Percentiles rank a stretch among this genome's conserved stretches.
These are phyloP conservation scores for Peromyscus aztecus DNA, from an alignment of 2,797 vertebrate genomes.

Conservation along the genomic window DNA sequence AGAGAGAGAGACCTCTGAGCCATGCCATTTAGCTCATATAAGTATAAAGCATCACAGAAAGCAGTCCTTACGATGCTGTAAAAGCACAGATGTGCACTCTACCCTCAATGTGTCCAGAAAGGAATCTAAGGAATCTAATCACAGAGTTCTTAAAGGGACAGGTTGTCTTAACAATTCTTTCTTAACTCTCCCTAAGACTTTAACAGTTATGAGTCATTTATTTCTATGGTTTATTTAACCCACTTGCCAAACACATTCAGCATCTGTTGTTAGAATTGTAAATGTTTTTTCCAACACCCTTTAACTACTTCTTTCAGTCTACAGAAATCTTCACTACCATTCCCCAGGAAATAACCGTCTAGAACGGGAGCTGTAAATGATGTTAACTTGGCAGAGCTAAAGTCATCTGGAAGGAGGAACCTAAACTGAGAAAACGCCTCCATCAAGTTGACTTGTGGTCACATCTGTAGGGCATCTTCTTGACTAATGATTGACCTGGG, in stretches of 20 bases:
- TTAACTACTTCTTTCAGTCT: constrained; percentile 22
- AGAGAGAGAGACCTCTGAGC: background rate
- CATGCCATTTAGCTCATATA: background rate
- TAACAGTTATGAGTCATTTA: background rate
- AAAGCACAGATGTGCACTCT: constrained; percentile 26
- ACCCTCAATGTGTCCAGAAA: background rate
- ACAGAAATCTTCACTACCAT: constrained; percentile 1
- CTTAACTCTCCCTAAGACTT: background rate
- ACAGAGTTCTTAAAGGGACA: background rate
- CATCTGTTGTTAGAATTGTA: background rate
- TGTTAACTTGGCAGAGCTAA: background rate
- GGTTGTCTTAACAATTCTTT: constrained; percentile 43
- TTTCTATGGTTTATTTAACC: background rate
- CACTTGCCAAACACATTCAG: background rate
- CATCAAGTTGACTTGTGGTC: background rate
- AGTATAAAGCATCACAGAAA: constrained; percentile 29
- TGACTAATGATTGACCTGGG: background rate
- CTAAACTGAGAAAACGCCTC: background rate
- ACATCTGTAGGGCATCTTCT: background rate
- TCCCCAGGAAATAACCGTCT: constrained; percentile 10
- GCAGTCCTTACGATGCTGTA: background rate
- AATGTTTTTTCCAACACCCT: background rate
- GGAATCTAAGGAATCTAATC: constrained; percentile 30
- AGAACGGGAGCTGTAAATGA: constrained; percentile 10
- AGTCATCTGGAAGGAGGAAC: background rate